These are phyloP conservation scores for Cisticola juncidis DNA, from an alignment of 2,113 vertebrate genomes.

Conservation along the genomic window DNA sequence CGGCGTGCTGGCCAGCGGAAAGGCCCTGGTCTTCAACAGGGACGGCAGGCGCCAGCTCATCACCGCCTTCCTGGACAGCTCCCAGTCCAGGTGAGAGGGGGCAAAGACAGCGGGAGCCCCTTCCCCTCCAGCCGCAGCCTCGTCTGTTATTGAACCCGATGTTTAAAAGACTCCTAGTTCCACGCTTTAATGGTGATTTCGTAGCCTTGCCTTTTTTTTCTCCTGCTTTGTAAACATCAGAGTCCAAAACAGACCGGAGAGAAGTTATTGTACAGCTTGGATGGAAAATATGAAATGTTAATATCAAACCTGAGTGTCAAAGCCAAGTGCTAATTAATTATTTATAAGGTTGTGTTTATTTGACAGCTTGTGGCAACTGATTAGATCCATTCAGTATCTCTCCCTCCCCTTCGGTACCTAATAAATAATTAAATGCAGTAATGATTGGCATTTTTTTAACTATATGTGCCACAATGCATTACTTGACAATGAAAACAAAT, in stretches of 20 bases:
- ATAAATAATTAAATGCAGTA: conserved; percentile 78
- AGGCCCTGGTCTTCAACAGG: conserved; percentile 95
- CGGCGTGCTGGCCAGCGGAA: conserved; percentile 94
- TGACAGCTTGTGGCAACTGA: conserved; percentile 80
- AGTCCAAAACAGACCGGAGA: background rate
- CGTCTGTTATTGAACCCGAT: background rate
- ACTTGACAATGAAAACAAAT: conserved; percentile 49
- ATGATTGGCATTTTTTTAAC: conserved; percentile 73
- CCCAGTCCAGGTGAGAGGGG: conserved; percentile 88
- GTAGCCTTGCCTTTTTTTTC: background rate
- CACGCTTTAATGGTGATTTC: background rate
- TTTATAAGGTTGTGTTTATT: conserved; percentile 79
- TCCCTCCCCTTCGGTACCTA: conserved; percentile 66
- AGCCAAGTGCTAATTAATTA: conserved; percentile 77
- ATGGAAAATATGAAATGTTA: conserved; percentile 69
- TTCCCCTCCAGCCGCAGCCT: background rate
- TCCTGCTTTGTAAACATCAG: background rate
- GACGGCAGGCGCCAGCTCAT: conserved; percentile 92
- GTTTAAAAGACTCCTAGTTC: background rate
- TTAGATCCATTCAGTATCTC: conserved; percentile 72
- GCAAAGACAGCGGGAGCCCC: background rate
- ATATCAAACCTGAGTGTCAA: conserved; percentile 72
- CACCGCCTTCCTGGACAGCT: conserved; percentile 93
- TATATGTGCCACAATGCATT: conserved; percentile 22
- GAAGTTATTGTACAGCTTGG: conserved; percentile 29